These are phyloP conservation scores for Barnardius zonarius DNA, from an alignment of 2,113 vertebrate genomes.

Conservation along the genomic window DNA sequence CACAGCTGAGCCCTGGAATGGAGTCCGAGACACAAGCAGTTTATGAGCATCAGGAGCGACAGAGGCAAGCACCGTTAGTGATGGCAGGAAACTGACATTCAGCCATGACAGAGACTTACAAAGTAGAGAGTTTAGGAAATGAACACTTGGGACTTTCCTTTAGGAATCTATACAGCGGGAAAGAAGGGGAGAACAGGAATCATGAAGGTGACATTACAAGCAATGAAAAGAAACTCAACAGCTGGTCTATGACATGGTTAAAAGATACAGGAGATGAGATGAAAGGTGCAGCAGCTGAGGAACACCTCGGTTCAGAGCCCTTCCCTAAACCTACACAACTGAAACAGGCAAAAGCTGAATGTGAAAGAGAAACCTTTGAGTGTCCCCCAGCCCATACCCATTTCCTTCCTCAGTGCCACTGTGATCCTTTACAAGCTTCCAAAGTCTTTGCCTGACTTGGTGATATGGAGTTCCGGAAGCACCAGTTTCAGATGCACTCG, in stretches of 20 bases:
- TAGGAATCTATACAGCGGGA: constrained; percentile 93
- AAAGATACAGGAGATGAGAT: neutral
- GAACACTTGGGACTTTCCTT: constrained; percentile 86
- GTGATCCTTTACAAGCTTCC: rapidly evolving
- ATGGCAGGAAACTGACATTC: constrained; percentile 64
- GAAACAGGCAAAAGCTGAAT: neutral
- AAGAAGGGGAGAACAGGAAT: constrained; percentile 80
- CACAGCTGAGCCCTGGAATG: constrained; percentile 26
- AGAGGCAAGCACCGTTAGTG: constrained; percentile 72
- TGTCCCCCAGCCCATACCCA: neutral
- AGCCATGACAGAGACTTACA: constrained; percentile 86
- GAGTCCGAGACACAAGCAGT: constrained; percentile 52
- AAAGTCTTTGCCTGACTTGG: neutral
- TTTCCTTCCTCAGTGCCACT: neutral
- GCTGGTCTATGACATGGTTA: neutral
- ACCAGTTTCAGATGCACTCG: neutral
- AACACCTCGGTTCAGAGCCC: neutral
- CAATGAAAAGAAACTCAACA: constrained; percentile 44
- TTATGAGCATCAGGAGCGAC: constrained; percentile 48
- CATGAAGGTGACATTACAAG: constrained; percentile 70
- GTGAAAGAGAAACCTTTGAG: neutral
- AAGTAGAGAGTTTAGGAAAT: constrained; percentile 90
- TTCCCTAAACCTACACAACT: neutral
- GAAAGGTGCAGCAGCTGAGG: neutral
- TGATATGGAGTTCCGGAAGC: neutral